These are phyloP conservation scores for Pachydiplax longipennis DNA, from an alignment of 2,888 invertebrate species.

Conservation along the genomic window DNA sequence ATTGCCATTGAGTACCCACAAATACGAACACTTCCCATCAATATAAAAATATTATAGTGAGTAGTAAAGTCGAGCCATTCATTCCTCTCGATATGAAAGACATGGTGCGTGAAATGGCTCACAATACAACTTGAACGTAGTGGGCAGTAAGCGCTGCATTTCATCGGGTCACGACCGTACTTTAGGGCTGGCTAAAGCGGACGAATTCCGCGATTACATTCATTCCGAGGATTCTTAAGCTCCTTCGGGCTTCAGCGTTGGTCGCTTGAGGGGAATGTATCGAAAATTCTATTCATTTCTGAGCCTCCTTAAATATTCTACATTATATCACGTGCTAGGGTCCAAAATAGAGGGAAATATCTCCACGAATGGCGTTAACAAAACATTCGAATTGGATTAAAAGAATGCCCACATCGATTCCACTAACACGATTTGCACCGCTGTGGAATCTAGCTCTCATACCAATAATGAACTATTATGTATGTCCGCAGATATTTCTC, in stretches of 20 bases:
- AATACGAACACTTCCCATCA: neutral
- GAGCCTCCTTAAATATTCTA: neutral
- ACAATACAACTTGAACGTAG: neutral
- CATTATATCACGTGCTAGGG: neutral
- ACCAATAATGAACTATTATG: no score
- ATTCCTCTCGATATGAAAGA: neutral
- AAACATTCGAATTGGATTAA: no score
- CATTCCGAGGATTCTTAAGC: neutral
- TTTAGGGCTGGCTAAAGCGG: neutral
- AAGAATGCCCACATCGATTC: no score
- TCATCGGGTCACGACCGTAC: neutral
- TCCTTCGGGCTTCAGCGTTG: neutral
- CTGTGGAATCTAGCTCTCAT: no score
- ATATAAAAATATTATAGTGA: neutral
- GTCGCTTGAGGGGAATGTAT: neutral
- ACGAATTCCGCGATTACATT: neutral
- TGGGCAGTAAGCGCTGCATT: neutral
- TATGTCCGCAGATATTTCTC: no score
- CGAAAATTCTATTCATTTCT: neutral
- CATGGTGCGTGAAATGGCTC: neutral
- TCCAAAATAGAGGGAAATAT: no score
- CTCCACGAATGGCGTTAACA: no score
- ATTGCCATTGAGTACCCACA: neutral
- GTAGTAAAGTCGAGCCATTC: neutral
- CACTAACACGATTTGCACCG: no score